These are phyloP conservation scores for Babyrousa celebensis DNA, from an alignment of 2,797 vertebrate genomes.

Conservation along the genomic window DNA sequence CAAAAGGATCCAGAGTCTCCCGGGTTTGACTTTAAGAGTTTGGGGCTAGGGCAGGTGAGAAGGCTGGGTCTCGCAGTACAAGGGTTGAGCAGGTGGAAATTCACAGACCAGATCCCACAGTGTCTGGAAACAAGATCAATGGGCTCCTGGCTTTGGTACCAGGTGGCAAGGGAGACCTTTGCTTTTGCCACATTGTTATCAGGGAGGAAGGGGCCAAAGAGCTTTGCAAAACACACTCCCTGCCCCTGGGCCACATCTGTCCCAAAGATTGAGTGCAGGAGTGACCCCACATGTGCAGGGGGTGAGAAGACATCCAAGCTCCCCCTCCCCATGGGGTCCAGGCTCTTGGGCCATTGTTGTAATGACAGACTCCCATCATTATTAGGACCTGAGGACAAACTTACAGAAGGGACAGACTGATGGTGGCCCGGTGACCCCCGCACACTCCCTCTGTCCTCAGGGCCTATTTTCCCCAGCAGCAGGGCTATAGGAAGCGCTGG, in stretches of 20 bases:
- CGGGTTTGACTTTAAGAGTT: neutral
- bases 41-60: neutral
- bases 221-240: neutral
- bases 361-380: neutral
- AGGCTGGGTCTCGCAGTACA: fast-evolving
- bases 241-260: neutral
- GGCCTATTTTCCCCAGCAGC: neutral
- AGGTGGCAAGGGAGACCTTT: too few relatives aligned
- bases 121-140: neutral
- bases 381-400: neutral
- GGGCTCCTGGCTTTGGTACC: fast-evolving
- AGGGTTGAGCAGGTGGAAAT: neutral
- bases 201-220: fast-evolving
- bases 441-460: fast-evolving
- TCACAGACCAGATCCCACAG: fast-evolving
- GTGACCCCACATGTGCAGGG: neutral
- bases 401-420: neutral
- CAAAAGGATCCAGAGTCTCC: neutral
- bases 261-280: neutral
- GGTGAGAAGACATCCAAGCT: neutral
- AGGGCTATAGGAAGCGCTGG: neutral
- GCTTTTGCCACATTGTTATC: neutral
- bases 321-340: fast-evolving
- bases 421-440: neutral
- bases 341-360: fast-evolving